Base-by-base conservation (phyloP, 2,888 invertebrate species). In the Exephanes ischioxanthus region DNA sequence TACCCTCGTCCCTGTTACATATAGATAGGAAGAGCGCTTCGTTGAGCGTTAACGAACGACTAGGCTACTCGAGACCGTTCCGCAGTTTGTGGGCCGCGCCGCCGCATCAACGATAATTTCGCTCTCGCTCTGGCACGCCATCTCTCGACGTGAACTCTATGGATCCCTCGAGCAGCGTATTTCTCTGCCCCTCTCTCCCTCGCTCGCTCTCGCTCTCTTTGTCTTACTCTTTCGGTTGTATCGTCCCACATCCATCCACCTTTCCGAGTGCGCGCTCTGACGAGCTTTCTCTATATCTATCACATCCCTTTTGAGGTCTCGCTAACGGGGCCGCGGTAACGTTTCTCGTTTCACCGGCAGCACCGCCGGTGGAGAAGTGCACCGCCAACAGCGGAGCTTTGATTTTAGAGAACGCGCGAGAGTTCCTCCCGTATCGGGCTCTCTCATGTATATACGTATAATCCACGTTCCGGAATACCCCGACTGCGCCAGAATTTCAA, bases 271-370 rank as follows among this genome's bases (percentile, higher is more conserved):
- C 63, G 63, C 63, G 26, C 58, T 58, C 63, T 33, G 63, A 63
- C 63, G 63, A 63, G 63, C 37, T 45, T 33, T 73, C 63, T 67
- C 37, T 55, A 26, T 72, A 73, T 81, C 58, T 48, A 68, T 66
- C 72, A 48, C 55, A 58, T 73, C 72, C 68, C 78, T 78, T 83
- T 73, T 79, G 83, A 83, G 73, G 73, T 72, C 72, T 73, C 22
- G 72, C 3, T 58, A 68, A 71, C 63, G 61, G 22, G 55, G 66
- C 72, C 53, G 66, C 30, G 67, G 67, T 37, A 58, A 66, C 55
- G 77, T 30, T 67, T 66, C 70, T 68, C 72, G 58, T 67, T 72
- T 78, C 72, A 72, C 14, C 55, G 22, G 26, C 22, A 71, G 58
- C 30, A 48, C n/a, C 19, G 51, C 14, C 45, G 45, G 45, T 48